Percentiles rank a stretch among this genome's conserved stretches.
phyloP scores from a whole-genome alignment of 2,888 invertebrate species.

The Diarsia mendica region DNA sequence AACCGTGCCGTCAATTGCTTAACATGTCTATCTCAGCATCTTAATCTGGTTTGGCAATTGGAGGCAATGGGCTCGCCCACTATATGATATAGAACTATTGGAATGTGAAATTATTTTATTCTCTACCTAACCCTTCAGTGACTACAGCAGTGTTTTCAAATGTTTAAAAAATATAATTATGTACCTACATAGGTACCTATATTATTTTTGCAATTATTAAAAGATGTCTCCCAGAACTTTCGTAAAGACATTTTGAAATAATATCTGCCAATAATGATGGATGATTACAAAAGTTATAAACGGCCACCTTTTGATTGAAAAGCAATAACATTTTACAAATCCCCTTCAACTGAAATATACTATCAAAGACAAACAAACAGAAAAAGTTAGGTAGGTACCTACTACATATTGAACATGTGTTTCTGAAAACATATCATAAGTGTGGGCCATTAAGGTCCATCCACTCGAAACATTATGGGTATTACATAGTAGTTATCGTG shows the following conservation, averaged over 20 bases:
- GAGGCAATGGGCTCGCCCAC: too few relatives aligned
- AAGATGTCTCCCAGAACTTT: neutral
- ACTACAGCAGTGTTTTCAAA: too few relatives aligned
- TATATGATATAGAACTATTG: too few relatives aligned
- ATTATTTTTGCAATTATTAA: neutral
- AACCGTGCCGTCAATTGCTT: too few relatives aligned
- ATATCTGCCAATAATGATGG: neutral
- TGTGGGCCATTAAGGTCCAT: neutral
- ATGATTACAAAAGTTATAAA: neutral
- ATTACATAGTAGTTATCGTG: neutral
- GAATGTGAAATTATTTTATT: too few relatives aligned
- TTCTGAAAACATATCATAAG: constrained; percentile 14
- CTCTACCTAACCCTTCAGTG: too few relatives aligned
- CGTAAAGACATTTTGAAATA: neutral
- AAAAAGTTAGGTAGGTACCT: neutral
- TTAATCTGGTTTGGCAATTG: too few relatives aligned
- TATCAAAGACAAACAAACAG: constrained; percentile 8
- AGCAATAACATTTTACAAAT: constrained; percentile 13
- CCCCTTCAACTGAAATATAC: neutral
- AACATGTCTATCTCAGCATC: too few relatives aligned
- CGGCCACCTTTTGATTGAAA: neutral
- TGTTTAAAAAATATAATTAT: too few relatives aligned
- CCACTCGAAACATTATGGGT: neutral
- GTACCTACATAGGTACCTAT: too few relatives aligned
- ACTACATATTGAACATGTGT: neutral